Evolutionary conservation across 2,797 vertebrate genomes (phyloP).

Genomic region (Rallus crepitans): DNA sequence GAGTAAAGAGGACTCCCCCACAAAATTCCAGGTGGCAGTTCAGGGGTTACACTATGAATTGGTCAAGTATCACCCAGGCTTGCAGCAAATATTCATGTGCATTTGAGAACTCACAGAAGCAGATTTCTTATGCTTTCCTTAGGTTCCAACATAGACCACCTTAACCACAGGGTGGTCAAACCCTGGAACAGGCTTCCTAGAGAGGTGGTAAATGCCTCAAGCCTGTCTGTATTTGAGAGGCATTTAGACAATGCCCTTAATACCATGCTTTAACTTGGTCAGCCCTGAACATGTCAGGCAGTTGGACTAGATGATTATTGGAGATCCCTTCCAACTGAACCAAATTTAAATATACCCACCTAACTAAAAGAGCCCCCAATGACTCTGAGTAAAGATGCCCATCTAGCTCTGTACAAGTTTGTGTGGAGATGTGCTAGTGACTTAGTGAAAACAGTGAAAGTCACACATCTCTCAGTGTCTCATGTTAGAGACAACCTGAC

Average conservation of each 20-base stretch:
- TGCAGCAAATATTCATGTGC: not conserved
- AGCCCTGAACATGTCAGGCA: not conserved
- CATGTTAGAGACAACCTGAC: not conserved
- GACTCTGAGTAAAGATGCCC: not conserved
- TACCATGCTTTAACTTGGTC: not conserved
- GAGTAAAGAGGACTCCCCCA: not conserved
- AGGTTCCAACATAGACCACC: rapidly evolving
- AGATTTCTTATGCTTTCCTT: not conserved
- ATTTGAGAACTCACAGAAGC: not conserved
- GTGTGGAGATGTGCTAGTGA: not conserved
- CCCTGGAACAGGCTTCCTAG: not conserved
- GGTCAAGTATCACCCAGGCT: not conserved
- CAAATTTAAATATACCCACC: rapidly evolving
- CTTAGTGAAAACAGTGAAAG: not conserved
- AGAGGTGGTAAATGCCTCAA: not conserved
- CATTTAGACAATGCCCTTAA: not conserved
- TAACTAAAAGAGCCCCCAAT: rapidly evolving
- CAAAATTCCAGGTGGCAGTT: not conserved
- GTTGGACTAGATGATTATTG: not conserved
- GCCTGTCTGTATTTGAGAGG: not conserved
- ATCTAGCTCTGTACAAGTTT: not conserved
- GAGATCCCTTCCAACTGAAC: not conserved
- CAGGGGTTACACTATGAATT: not conserved
- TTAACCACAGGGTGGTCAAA: not conserved
- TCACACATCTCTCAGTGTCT: not conserved